Evolutionary conservation across 30 jellyfish, hydroid and myxozoan species (phyloP).

Genomic region (Aurelia sp.): DNA sequence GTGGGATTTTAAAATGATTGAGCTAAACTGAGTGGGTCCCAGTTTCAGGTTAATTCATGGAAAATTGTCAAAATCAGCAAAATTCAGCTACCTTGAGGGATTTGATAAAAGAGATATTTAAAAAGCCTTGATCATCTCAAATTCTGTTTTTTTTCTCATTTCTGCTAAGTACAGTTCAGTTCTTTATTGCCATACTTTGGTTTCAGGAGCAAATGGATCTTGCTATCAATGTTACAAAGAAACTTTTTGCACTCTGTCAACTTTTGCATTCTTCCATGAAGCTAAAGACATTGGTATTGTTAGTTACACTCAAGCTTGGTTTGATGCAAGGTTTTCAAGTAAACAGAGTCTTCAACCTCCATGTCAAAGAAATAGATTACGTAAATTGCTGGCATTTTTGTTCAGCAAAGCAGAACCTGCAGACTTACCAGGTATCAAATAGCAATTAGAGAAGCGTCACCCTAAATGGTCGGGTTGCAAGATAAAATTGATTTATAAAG

Average conservation of each 20-base stretch:
- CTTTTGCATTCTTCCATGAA: conserved; percentile 12
- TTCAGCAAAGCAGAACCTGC: neutral
- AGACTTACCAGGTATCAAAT: conserved; percentile 23
- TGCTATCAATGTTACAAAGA: conserved; percentile 37
- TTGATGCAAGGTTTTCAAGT: neutral
- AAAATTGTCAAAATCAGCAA: too few species aligned
- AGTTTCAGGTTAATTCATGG: too few species aligned
- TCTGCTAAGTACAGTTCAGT: neutral
- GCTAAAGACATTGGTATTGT: conserved; percentile 31
- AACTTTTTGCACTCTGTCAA: conserved; percentile 5
- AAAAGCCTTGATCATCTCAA: neutral
- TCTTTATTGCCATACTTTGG: neutral
- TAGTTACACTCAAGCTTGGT: conserved; percentile 15
- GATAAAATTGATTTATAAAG: too few species aligned
- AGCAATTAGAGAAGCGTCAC: too few species aligned
- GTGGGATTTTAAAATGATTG: too few species aligned
- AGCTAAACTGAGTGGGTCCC: too few species aligned
- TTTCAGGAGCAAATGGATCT: neutral
- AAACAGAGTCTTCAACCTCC: conserved; percentile 2
- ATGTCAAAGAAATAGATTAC: conserved; percentile 35
- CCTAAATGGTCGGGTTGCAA: too few species aligned
- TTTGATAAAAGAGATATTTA: neutral
- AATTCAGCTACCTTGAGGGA: too few species aligned
- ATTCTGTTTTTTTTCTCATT: too few species aligned
- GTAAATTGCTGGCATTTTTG: conserved; percentile 33